Conservation (phyloP, 2,797 vertebrate species). For the Lithobates pipiens region DNA sequence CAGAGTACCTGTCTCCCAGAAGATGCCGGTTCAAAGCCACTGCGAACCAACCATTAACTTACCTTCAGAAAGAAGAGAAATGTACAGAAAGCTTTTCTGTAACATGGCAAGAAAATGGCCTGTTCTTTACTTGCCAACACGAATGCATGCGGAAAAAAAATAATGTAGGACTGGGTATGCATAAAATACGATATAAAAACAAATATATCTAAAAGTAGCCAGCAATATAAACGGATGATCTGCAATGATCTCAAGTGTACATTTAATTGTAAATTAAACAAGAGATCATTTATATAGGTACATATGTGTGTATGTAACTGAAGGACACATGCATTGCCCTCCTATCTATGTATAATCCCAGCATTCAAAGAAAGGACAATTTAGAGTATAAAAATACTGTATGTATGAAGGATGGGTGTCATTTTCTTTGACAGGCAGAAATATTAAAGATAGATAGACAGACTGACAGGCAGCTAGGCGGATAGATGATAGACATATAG, state of each 20-base stretch:
- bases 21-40: not conserved
- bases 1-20: constrained; percentile 27
- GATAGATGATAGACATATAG: not conserved
- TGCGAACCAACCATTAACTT: not conserved
- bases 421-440: not conserved
- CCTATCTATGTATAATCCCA: not conserved
- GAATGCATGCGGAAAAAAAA: not conserved
- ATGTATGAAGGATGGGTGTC: not conserved
- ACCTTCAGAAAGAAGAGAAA: not conserved
- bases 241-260: not conserved
- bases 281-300: not conserved
- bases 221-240: not conserved
- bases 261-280: no score
- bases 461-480: not conserved
- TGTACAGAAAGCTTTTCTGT: constrained; percentile 6
- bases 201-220: not conserved
- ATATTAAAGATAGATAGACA: not conserved
- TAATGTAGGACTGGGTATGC: not conserved
- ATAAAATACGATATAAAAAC: not conserved
- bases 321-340: not conserved
- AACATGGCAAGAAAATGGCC: not conserved
- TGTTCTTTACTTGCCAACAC: not conserved
- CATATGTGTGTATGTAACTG: not conserved
- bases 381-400: not conserved
- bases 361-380: not conserved